These are phyloP conservation scores for Pseudopodoces humilis DNA, from an alignment of 2,113 vertebrate genomes.

Conservation along the genomic window DNA sequence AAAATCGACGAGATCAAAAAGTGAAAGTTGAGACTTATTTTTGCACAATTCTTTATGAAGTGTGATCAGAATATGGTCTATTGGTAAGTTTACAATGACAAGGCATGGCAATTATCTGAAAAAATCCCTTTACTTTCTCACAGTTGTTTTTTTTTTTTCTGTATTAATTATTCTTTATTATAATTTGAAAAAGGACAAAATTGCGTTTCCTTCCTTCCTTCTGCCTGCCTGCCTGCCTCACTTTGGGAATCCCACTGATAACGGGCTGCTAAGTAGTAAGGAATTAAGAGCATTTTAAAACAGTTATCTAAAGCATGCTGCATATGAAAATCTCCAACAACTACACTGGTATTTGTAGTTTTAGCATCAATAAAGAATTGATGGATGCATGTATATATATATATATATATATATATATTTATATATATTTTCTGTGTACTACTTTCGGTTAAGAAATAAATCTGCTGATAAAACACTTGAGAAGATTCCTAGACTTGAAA, in stretches of 20 bases:
- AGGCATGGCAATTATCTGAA: neutral
- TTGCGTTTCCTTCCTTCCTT: neutral
- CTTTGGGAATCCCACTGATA: neutral
- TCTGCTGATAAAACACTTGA: neutral
- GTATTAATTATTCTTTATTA: neutral
- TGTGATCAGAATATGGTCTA: neutral
- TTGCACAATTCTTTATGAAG: neutral
- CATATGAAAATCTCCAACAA: neutral
- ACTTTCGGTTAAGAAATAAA: neutral
- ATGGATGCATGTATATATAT: neutral
- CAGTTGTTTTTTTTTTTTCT: neutral
- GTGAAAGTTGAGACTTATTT: neutral
- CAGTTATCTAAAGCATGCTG: neutral
- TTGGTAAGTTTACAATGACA: neutral
- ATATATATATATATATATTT: neutral
- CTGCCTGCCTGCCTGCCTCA: neutral
- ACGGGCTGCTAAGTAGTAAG: neutral
- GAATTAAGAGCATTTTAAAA: neutral
- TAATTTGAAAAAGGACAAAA: neutral
- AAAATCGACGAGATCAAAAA: neutral
- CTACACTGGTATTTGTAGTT: neutral
- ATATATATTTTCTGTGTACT: neutral
- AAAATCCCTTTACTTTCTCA: neutral
- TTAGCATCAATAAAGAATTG: neutral
- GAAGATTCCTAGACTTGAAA: constrained; percentile 8